These are phyloP conservation scores for Toxotes jaculatrix DNA, from an alignment of 2,113 vertebrate genomes.

Conservation along the genomic window DNA sequence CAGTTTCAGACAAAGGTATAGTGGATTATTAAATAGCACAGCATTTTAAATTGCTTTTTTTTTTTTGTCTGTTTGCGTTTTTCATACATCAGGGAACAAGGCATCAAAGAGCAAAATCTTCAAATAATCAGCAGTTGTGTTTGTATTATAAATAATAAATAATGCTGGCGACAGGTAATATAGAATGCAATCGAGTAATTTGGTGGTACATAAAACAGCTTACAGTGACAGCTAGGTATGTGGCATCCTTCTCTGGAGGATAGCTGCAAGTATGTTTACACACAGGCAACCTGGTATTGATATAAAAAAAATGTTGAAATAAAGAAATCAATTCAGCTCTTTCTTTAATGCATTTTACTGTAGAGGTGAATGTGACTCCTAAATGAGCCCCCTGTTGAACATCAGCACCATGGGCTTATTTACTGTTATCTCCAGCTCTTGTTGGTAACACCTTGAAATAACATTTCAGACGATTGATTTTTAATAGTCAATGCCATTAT, in stretches of 20 bases:
- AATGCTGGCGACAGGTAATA: background rate
- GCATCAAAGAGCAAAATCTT: background rate
- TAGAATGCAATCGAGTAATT: constrained; percentile 4
- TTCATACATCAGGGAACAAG: background rate
- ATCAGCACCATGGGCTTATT: constrained; percentile 12
- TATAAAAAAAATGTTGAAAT: constrained; percentile 12
- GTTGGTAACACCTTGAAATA: constrained; percentile 8
- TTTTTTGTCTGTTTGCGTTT: background rate
- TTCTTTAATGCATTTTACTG: constrained; percentile 17
- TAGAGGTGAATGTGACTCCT: constrained; percentile 14
- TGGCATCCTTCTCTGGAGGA: background rate
- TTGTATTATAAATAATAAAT: constrained; percentile 18
- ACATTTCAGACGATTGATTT: background rate
- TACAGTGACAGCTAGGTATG: background rate
- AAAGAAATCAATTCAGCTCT: constrained; percentile 25
- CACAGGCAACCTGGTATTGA: constrained; percentile 10
- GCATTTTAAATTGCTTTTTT: background rate
- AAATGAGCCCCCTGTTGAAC: background rate
- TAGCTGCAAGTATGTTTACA: background rate
- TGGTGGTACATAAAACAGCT: constrained; percentile 7
- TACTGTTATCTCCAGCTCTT: background rate
- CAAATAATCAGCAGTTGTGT: background rate
- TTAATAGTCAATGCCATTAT: background rate
- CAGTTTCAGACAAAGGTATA: background rate
- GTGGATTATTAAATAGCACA: background rate